Evolutionary conservation across 2,888 invertebrate species (phyloP).

Genomic region (Apamea sordens): DNA sequence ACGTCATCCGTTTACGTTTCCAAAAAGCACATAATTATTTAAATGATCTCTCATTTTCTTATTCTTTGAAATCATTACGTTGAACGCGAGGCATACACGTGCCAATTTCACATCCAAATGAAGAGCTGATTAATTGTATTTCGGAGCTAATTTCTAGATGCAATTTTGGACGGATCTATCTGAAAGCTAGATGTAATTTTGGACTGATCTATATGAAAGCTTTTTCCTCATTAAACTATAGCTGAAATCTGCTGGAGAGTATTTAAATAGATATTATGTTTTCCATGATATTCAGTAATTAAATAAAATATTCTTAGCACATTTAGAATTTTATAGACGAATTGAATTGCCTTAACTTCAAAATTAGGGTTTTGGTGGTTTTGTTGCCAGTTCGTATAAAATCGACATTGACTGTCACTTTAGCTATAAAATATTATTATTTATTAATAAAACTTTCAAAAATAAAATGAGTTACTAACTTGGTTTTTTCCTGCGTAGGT

Average conservation of each 20-base stretch:
- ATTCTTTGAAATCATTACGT: conserved; percentile 3
- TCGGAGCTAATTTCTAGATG: conserved; percentile 15
- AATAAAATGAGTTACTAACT: not conserved
- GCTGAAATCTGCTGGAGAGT: no score
- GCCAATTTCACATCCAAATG: conserved; percentile 14
- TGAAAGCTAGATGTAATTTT: conserved; percentile 3
- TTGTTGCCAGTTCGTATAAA: not conserved
- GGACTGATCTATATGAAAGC: not conserved
- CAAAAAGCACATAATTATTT: not conserved
- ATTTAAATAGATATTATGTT: not conserved
- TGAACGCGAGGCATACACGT: not conserved
- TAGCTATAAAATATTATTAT: not conserved
- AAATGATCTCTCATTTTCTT: not conserved
- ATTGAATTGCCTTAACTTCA: not conserved
- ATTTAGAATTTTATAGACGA: not conserved
- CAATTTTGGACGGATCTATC: not conserved
- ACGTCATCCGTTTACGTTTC: not conserved
- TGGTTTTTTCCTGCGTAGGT: not conserved
- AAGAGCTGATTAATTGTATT: conserved; percentile 13
- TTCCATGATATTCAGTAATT: not conserved
- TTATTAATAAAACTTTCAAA: not conserved
- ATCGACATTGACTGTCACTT: not conserved
- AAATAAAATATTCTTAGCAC: no score
- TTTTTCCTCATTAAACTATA: not conserved
- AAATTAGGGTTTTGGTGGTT: not conserved